Conservation (phyloP, 2,113 vertebrate genomes). For the Chascanopsetta lugubris region DNA sequence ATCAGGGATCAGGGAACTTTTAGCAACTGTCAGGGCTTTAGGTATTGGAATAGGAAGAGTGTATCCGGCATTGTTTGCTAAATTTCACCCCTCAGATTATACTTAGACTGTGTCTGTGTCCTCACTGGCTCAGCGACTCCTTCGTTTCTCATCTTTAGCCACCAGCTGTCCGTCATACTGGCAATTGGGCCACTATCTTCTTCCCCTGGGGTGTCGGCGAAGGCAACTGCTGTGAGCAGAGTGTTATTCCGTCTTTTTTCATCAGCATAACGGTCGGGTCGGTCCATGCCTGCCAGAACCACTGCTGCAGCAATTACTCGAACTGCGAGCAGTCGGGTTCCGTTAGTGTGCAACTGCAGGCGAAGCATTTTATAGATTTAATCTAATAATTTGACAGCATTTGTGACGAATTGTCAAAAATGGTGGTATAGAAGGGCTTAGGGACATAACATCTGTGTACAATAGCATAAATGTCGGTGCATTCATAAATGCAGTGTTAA, state of each 20-base stretch:
- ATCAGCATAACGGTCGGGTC: neutral
- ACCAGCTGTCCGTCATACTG: neutral
- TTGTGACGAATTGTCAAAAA: neutral
- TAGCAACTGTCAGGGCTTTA: neutral
- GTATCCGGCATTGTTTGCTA: neutral
- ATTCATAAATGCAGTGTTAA: too few species aligned
- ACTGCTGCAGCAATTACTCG: neutral
- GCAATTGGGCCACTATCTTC: neutral
- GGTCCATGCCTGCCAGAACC: neutral
- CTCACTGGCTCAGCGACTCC: neutral
- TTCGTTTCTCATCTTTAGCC: neutral
- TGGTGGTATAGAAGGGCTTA: too few species aligned
- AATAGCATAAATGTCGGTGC: too few species aligned
- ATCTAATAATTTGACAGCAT: neutral
- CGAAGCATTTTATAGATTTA: neutral
- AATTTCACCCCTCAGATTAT: neutral
- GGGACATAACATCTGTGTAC: too few species aligned
- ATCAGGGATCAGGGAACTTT: conserved; percentile 5
- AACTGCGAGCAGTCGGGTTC: too few species aligned
- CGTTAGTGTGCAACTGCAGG: neutral
- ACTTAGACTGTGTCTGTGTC: neutral
- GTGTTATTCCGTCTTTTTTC: neutral
- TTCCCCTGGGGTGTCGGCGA: neutral
- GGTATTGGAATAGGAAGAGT: neutral
- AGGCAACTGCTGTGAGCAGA: neutral